These are phyloP conservation scores for Trachymyrmex septentrionalis DNA, from an alignment of 1,140 invertebrate species.

Conservation along the genomic window DNA sequence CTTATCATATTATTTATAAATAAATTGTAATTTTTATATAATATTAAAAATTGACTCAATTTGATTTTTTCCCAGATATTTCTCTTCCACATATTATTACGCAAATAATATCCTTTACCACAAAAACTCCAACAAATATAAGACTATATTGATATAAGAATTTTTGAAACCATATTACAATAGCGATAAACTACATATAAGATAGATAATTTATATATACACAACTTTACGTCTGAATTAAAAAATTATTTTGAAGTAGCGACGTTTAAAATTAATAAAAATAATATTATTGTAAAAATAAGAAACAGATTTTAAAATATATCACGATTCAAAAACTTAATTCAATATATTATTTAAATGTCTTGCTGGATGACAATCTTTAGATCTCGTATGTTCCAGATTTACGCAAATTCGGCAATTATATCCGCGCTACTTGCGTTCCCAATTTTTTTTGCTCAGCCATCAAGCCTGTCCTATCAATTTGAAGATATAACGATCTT, in stretches of 20 bases:
- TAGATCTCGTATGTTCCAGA: conserved; percentile 3
- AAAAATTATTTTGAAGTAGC: not conserved
- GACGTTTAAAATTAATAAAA: not conserved
- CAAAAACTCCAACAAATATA: not conserved
- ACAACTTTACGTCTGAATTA: not conserved
- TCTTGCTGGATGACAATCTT: not conserved
- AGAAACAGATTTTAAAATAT: not conserved
- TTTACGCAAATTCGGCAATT: conserved; percentile 49
- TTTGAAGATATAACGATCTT: conserved; percentile 67
- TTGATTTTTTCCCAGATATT: not conserved
- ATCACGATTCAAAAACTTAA: not conserved
- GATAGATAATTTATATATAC: too few species aligned
- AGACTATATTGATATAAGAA: not conserved
- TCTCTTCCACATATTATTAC: not conserved
- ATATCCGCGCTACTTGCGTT: conserved; percentile 25
- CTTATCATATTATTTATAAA: conserved; percentile 86
- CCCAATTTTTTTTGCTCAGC: conserved; percentile 46
- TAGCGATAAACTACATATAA: not conserved
- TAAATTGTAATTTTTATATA: conserved; percentile 84
- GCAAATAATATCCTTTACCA: too few species aligned
- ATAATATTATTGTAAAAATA: not conserved
- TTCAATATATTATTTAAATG: not conserved
- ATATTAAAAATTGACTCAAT: not conserved
- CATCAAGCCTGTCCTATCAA: conserved; percentile 31
- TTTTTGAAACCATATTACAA: too few species aligned